phyloP scores from a whole-genome alignment of 2,113 vertebrate species.

The Catharus fuscescens region DNA sequence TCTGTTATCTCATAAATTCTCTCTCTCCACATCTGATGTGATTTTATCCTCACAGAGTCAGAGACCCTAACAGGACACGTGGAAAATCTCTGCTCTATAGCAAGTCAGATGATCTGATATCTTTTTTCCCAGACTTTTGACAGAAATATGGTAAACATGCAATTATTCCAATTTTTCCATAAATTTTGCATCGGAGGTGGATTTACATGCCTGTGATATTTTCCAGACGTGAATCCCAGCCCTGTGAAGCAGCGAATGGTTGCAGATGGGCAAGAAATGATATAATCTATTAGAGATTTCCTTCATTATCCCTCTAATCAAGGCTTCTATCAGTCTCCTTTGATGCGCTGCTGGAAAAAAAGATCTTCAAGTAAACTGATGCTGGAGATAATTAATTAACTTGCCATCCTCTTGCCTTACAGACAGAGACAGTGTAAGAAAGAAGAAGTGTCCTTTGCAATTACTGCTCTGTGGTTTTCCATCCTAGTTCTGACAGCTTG shows the following conservation, averaged over 20 bases:
- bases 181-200: slow-evolving; percentile 57
- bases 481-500: slow-evolving; percentile 47
- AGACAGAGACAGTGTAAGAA: slow-evolving; percentile 49
- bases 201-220: slow-evolving; percentile 65
- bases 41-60: background rate
- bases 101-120: background rate
- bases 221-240: slow-evolving; percentile 24
- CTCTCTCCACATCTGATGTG: background rate
- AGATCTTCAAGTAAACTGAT: slow-evolving; percentile 74
- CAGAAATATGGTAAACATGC: slow-evolving; percentile 67
- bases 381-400: slow-evolving; percentile 76
- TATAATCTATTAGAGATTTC: slow-evolving; percentile 74
- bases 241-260: slow-evolving; percentile 36
- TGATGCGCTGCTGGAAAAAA: slow-evolving; percentile 63
- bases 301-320: slow-evolving; percentile 75
- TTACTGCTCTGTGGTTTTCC: slow-evolving; percentile 58
- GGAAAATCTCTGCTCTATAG: slow-evolving; percentile 6
- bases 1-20: background rate
- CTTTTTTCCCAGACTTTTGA: slow-evolving; percentile 53
- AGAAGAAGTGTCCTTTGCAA: slow-evolving; percentile 69
- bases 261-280: slow-evolving; percentile 65
- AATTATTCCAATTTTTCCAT: slow-evolving; percentile 60
- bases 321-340: slow-evolving; percentile 71
- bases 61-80: background rate
- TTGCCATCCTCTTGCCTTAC: slow-evolving; percentile 62